phyloP scores from a whole-genome alignment of 2,113 vertebrate genomes.

The Strigops habroptila region DNA sequence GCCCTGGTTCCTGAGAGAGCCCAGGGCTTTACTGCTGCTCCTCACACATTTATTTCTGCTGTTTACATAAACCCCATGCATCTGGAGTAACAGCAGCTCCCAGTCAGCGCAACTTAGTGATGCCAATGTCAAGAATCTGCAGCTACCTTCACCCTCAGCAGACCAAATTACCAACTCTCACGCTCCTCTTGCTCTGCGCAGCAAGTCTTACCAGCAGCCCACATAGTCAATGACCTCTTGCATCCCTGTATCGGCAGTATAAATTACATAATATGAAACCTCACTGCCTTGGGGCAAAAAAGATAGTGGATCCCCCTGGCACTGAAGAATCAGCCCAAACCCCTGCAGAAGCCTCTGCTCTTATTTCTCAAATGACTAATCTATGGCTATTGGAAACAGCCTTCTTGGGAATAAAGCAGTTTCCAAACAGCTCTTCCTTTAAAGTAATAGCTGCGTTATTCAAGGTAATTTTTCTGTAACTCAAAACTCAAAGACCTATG shows the following conservation, averaged over 20 bases:
- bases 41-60: background rate
- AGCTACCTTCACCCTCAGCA: background rate
- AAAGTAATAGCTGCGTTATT: background rate
- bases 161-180: background rate
- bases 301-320: background rate
- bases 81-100: background rate
- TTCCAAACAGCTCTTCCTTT: background rate
- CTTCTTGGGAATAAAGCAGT: background rate
- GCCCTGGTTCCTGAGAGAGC: background rate
- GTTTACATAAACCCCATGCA: background rate
- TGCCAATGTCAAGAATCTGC: background rate
- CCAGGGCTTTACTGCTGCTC: background rate
- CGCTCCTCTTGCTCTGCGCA: background rate
- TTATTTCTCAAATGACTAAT: background rate
- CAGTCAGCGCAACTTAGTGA: background rate
- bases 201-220: background rate
- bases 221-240: background rate
- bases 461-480: background rate
- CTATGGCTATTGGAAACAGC: background rate
- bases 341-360: background rate
- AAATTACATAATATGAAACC: background rate
- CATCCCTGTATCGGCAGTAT: background rate
- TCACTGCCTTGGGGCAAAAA: background rate
- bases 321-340: background rate
- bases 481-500: background rate